These are phyloP conservation scores for Notarius quadriscutis DNA, from an alignment of 2,113 vertebrate species.

Conservation along the genomic window DNA sequence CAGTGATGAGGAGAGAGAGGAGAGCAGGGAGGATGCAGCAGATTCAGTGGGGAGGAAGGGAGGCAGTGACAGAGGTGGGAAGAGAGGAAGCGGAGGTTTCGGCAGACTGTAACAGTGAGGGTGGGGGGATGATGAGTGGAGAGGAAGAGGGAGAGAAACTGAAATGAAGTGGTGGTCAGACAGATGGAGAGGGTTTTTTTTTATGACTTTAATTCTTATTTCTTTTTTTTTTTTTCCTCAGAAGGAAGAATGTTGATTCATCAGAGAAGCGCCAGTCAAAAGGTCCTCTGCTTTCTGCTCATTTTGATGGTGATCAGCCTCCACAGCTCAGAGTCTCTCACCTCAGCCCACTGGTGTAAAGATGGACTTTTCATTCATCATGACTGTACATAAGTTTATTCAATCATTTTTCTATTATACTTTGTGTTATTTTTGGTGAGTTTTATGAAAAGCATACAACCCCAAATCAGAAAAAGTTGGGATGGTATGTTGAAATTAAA, in stretches of 20 bases:
- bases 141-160: background rate
- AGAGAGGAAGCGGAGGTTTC: too few relatives aligned
- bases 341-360: slow-evolving; percentile 42
- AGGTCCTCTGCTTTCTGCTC: background rate
- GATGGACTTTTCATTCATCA: background rate
- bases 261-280: background rate
- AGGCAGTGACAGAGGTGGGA: too few relatives aligned
- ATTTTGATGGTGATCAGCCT: slow-evolving; percentile 2
- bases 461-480: too few relatives aligned
- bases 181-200: background rate
- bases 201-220: background rate
- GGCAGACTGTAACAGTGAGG: too few relatives aligned
- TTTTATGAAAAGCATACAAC: background rate
- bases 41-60: too few relatives aligned
- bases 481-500: too few relatives aligned
- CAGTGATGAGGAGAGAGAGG: too few relatives aligned
- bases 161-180: background rate
- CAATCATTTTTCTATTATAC: background rate
- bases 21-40: too few relatives aligned
- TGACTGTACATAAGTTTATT: background rate
- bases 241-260: background rate
- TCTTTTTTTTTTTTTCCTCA: background rate
- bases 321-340: slow-evolving; percentile 32
- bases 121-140: too few relatives aligned
- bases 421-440: background rate